A percentile compares a stretch with the other conserved stretches of the same genome.
These are phyloP conservation scores for Gymnosoma rotundatum DNA, from an alignment of 2,888 invertebrate genomes.

Conservation along the genomic window DNA sequence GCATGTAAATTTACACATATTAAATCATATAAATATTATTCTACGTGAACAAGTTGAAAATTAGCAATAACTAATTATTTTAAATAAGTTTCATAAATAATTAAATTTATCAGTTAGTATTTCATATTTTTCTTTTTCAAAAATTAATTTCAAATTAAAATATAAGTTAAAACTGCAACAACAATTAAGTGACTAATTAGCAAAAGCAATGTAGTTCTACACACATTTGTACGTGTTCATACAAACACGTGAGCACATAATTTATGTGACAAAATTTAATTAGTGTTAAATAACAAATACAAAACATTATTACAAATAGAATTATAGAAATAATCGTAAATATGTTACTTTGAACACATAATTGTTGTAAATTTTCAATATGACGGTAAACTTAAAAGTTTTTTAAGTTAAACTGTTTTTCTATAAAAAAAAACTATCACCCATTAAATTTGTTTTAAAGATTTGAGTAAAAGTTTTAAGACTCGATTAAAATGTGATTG, in stretches of 20 bases:
- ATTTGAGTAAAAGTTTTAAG: too few relatives aligned
- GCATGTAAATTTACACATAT: background rate
- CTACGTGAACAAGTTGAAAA: conserved; percentile 10
- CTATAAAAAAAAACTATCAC: too few relatives aligned
- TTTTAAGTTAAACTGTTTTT: too few relatives aligned
- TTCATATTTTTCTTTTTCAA: background rate
- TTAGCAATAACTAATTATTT: conserved; percentile 25
- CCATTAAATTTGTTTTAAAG: too few relatives aligned
- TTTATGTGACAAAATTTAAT: conserved; percentile 54
- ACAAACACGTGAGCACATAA: conserved; percentile 5
- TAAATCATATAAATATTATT: background rate
- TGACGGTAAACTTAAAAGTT: background rate
- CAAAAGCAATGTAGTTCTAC: conserved; percentile 11
- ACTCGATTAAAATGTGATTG: too few relatives aligned
- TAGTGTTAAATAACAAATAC: conserved; percentile 31
- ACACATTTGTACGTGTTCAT: background rate
- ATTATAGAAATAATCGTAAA: background rate
- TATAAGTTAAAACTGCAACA: conserved; percentile 21
- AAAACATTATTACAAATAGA: conserved; percentile 17
- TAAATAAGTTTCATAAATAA: conserved; percentile 42
- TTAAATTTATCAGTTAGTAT: conserved; percentile 27
- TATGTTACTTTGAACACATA: background rate
- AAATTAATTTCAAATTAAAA: conserved; percentile 32
- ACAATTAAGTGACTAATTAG: conserved; percentile 42
- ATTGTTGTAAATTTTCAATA: background rate